These are phyloP conservation scores for Drosophila vallismaia DNA, from an alignment of 2,888 invertebrate species.

Conservation along the genomic window DNA sequence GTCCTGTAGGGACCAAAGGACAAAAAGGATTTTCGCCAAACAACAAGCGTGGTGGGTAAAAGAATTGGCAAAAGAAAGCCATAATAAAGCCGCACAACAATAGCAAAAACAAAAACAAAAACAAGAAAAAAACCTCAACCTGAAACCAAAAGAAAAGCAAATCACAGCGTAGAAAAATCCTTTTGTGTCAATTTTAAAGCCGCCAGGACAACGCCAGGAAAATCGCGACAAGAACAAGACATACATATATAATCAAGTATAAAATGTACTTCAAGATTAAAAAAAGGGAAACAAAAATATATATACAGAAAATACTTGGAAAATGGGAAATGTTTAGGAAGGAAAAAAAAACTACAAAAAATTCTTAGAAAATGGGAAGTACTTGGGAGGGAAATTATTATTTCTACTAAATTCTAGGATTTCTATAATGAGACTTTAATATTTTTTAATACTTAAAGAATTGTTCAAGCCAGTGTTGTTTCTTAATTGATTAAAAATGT, in stretches of 20 bases:
- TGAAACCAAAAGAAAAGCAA: conserved; percentile 8
- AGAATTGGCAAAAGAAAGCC: conserved; percentile 20
- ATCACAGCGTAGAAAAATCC: conserved; percentile 25
- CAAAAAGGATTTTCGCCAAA: conserved; percentile 36
- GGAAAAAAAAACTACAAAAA: too few relatives aligned
- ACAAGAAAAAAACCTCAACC: not conserved
- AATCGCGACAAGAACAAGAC: not conserved
- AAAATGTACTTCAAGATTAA: not conserved
- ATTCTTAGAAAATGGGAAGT: too few relatives aligned
- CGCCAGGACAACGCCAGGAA: conserved; percentile 5
- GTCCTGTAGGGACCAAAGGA: conserved; percentile 34
- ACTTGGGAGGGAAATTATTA: too few relatives aligned
- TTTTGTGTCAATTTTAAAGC: conserved; percentile 36
- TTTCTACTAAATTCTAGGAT: not conserved
- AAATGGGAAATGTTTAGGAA: too few relatives aligned
- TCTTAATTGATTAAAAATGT: too few relatives aligned
- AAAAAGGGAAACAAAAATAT: too few relatives aligned
- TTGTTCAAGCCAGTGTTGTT: too few relatives aligned
- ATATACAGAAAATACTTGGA: too few relatives aligned
- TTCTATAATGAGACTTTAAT: not conserved
- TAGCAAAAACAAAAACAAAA: conserved; percentile 4
- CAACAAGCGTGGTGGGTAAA: conserved; percentile 10
- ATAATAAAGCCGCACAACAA: conserved; percentile 40
- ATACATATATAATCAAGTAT: not conserved
- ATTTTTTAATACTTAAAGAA: too few relatives aligned